Base-by-base conservation (phyloP, 1,140 invertebrate genomes). In the Hyles euphorbiae region DNA sequence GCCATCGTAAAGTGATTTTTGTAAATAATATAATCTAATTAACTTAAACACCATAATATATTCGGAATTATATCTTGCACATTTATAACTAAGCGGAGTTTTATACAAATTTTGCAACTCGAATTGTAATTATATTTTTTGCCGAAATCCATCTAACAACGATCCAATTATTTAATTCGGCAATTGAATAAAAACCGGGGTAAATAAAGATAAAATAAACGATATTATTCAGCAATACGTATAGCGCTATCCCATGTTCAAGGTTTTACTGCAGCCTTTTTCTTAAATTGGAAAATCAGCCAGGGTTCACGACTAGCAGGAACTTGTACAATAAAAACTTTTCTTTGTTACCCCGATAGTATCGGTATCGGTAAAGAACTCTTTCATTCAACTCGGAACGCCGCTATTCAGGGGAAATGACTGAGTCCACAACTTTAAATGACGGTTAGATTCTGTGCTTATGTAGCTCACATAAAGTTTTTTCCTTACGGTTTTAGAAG, bases 271-370 rank as follows among this genome's bases (percentile, higher is more conserved):
- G 60, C 79, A 62, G 64, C 68, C 70, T 77, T 75, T 70, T 80
- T 73, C 74, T 73, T 68, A 81, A 80, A 85, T 83, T 84, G 81
- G 81, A 82, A 81, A 77, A 75, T 72, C 81, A 80, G 77, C 81
- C 75, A 72, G 69, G 76, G 70, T 63, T 77, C 72, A 81, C 76
- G 76, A 52, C 60, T 58, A 70, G 65, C 53, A 58, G 57, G 61
- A 84, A 88, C 72, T 88, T 85, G 56, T 63, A 62, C 66, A 74
- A 78, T 87, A 88, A 87, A 88, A 88, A 56, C 86, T 79, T 88
- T 88, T 82, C 80, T 86, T 88, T 84, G 83, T 87, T 88, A 88
- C 69, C 70, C 72, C 48, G 81, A 86, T 86, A 77, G 70, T 77
- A 84, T 86, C 83, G 76, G 70, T 77, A 84, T 86, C 81, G 72